Percentiles rank a stretch among this genome's conserved stretches.
phyloP scores from a whole-genome alignment of 2,797 vertebrate genomes.

The Emys orbicularis region DNA sequence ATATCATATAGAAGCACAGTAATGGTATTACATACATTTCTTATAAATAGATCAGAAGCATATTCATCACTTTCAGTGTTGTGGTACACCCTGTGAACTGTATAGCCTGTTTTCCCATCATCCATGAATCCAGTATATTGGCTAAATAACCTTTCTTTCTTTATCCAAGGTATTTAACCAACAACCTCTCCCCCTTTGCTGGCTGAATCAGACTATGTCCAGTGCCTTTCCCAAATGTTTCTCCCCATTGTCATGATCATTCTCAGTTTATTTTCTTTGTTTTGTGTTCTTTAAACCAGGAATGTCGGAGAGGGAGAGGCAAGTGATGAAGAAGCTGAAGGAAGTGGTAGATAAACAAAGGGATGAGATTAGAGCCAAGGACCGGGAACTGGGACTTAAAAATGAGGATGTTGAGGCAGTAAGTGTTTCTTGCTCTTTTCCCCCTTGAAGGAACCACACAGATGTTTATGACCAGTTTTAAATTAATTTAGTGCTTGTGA shows the following conservation, averaged over 20 bases:
- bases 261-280: background rate
- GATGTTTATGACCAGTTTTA: background rate
- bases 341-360: slow-evolving; percentile 92
- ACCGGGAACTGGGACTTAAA: slow-evolving; percentile 88
- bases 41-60: background rate
- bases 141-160: background rate
- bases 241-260: background rate
- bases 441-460: background rate
- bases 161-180: slow-evolving; percentile 10
- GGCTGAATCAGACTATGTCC: slow-evolving; percentile 29
- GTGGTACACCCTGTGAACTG: background rate
- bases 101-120: background rate
- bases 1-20: slow-evolving; percentile 7
- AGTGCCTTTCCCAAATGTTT: slow-evolving; percentile 27
- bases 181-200: background rate
- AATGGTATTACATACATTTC: background rate
- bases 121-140: background rate
- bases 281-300: slow-evolving; percentile 73
- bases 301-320: slow-evolving; percentile 89
- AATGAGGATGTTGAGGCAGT: slow-evolving; percentile 93
- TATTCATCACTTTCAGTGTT: background rate
- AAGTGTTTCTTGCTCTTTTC: slow-evolving; percentile 65
- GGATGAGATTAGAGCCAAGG: slow-evolving; percentile 92
- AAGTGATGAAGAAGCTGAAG: slow-evolving; percentile 91
- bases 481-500: background rate